Evolutionary conservation across 2,113 vertebrate genomes (phyloP), one percentile per base, ranked within the genome.

Genomic region (Stigmatopora argus): DNA sequence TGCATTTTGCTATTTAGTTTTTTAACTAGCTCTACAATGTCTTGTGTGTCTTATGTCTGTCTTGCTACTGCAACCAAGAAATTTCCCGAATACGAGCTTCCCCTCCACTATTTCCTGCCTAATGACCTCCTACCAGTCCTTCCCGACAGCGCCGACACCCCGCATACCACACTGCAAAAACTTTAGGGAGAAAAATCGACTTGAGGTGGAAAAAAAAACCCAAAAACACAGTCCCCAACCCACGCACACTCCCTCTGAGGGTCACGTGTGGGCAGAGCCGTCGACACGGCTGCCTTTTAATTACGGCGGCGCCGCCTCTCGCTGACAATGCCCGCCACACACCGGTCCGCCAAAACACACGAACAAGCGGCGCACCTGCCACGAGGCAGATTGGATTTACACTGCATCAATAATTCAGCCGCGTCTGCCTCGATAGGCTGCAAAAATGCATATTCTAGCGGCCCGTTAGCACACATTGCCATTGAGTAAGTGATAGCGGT

Each of bases 371-470:
- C 46, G 8, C 84, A 85, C 83, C 85, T 85, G 86, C 83, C 77
- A 82, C 7, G 44, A 81, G 71, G 71, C 71, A 82, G 86, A 86
- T 83, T 87, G 77, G 79, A 86, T 86, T 85, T 82, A 80, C 79
- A 77, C 78, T 69, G 78, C 77, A 86, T 86, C 78, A 85, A 86
- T 89, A 86, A 87, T 87, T 88, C 73, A 86, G 62, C 57, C 51
- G 57, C 68, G 65, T 57, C 55, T 69, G 66, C 55, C 68, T 52
- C 61, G 35, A 76, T 77, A 14, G 59, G 59, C 19, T 62, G 69
- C 64, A 26, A 65, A 78, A 31, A 80, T 73, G 69, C 65, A 75
- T 65, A 58, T 11, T 31, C 26, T 31, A 31, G 26, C 26, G 26
- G n/a, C n/a, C n/a, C n/a, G n/a, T n/a, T 18, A 11, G 61, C 68